Percentiles rank a stretch among this genome's conserved stretches.
phyloP scores from a whole-genome alignment of 1,140 invertebrate species.

The Dreissena polymorpha region DNA sequence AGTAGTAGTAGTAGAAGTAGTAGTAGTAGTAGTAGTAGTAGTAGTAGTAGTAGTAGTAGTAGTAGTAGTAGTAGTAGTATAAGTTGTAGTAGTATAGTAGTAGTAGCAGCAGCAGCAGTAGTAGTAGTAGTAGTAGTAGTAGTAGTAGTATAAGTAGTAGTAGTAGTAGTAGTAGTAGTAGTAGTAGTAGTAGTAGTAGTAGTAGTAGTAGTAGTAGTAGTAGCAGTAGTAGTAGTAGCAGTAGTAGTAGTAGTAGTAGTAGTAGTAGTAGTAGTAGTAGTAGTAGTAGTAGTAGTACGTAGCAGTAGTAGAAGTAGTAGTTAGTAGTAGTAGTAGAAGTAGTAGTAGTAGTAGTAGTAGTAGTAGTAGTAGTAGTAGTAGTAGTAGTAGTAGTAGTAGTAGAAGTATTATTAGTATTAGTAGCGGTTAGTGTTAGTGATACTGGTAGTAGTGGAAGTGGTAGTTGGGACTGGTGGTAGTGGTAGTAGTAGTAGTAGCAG shows the following conservation, averaged over 20 bases:
- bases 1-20: conserved; percentile 53
- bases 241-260: conserved; percentile 2
- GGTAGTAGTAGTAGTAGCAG: no score
- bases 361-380: conserved; percentile 3
- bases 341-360: conserved; percentile 2
- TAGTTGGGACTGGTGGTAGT: no score
- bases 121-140: no score
- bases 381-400: conserved; percentile 26
- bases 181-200: conserved; percentile 52
- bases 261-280: background rate
- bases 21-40: conserved; percentile 58
- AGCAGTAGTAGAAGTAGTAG: background rate
- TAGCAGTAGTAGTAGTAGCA: conserved; percentile 28
- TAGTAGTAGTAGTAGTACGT: no score
- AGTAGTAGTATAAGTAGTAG: no score
- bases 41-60: conserved; percentile 55
- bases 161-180: conserved; percentile 20
- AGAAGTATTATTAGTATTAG: no score
- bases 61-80: conserved; percentile 57
- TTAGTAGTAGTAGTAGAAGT: background rate
- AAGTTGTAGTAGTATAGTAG: no score
- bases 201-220: conserved; percentile 58
- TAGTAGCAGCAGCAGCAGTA: no score
- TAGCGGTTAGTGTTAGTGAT: no score
- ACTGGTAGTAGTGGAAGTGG: no score